Percentiles rank a stretch among this genome's conserved stretches.
phyloP scores from a whole-genome alignment of 1,140 invertebrate genomes.

The Ruditapes philippinarum region DNA sequence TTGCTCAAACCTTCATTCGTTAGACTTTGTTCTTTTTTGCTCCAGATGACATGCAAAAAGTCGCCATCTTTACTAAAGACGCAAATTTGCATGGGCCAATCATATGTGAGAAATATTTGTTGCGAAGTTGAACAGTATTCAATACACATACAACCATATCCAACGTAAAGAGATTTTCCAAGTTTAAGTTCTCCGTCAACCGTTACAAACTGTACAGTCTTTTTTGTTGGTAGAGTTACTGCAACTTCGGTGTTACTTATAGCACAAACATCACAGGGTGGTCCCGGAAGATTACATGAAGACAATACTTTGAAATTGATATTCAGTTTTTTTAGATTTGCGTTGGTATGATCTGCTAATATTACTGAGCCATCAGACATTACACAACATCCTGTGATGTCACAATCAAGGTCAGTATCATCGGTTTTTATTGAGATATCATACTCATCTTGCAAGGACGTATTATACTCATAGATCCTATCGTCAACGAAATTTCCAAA shows the following conservation, averaged over 20 bases:
- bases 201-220: conserved; percentile 36
- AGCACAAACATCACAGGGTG: conserved; percentile 35
- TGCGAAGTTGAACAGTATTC: neutral
- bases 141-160: conserved; percentile 27
- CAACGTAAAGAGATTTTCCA: neutral
- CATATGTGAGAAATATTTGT: conserved; percentile 21
- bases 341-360: conserved; percentile 33
- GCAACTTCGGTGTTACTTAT: conserved; percentile 29
- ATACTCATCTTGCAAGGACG: conserved; percentile 35
- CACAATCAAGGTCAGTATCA: conserved; percentile 30
- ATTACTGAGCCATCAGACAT: conserved; percentile 14
- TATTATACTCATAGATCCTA: conserved; percentile 25
- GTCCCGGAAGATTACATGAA: conserved; percentile 23
- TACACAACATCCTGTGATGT: conserved; percentile 53
- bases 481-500: conserved; percentile 52
- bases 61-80: conserved; percentile 35
- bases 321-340: conserved; percentile 46
- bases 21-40: neutral
- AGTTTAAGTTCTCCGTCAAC: conserved; percentile 10
- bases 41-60: neutral
- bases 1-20: neutral
- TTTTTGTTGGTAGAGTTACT: conserved; percentile 32
- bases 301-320: neutral
- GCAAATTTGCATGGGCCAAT: conserved; percentile 47
- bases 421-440: conserved; percentile 19